Percentiles rank a stretch among this genome's conserved stretches.
Evolutionary conservation across 2,888 invertebrate species (phyloP).

Genomic region (Drosophila phalerata): DNA sequence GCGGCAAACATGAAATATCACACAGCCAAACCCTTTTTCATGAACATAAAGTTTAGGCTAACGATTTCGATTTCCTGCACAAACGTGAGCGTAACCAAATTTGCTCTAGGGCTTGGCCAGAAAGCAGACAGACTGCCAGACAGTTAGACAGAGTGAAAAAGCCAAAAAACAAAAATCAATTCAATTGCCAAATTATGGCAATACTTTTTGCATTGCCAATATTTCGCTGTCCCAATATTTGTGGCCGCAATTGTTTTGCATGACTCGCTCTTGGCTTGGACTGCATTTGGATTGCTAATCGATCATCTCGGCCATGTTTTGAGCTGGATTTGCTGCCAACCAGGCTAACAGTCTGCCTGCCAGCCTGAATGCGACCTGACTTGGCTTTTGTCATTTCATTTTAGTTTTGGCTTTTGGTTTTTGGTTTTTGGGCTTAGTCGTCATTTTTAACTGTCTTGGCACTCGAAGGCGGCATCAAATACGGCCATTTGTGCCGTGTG

Average conservation of each 20-base stretch:
- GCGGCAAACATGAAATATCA: slow-evolving; percentile 80
- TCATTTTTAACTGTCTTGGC: slow-evolving; percentile 75
- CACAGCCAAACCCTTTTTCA: slow-evolving; percentile 77
- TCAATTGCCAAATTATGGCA: slow-evolving; percentile 80
- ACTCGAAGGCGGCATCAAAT: slow-evolving; percentile 57
- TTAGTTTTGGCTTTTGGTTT: slow-evolving; percentile 25
- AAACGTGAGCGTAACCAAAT: slow-evolving; percentile 83
- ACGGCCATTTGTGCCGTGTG: slow-evolving; percentile 57
- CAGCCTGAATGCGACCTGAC: slow-evolving; percentile 31
- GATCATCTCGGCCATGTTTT: slow-evolving; percentile 71
- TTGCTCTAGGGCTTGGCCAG: slow-evolving; percentile 76
- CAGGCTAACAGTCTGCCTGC: slow-evolving; percentile 26
- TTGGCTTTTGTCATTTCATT: slow-evolving; percentile 66
- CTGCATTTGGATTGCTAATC: slow-evolving; percentile 73
- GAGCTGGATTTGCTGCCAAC: slow-evolving; percentile 14
- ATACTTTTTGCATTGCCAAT: slow-evolving; percentile 60
- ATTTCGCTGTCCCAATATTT: slow-evolving; percentile 76
- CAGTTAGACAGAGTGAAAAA: slow-evolving; percentile 26
- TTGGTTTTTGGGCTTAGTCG: slow-evolving; percentile 36
- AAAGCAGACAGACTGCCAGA: slow-evolving; percentile 6
- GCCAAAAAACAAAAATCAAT: slow-evolving; percentile 52
- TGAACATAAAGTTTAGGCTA: slow-evolving; percentile 68
- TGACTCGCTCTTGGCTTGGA: slow-evolving; percentile 60
- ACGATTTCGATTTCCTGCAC: slow-evolving; percentile 73
- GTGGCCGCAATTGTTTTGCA: slow-evolving; percentile 76